Base-by-base conservation (phyloP, 92 coral and sea anemone genomes). In the Siderastrea radians region DNA sequence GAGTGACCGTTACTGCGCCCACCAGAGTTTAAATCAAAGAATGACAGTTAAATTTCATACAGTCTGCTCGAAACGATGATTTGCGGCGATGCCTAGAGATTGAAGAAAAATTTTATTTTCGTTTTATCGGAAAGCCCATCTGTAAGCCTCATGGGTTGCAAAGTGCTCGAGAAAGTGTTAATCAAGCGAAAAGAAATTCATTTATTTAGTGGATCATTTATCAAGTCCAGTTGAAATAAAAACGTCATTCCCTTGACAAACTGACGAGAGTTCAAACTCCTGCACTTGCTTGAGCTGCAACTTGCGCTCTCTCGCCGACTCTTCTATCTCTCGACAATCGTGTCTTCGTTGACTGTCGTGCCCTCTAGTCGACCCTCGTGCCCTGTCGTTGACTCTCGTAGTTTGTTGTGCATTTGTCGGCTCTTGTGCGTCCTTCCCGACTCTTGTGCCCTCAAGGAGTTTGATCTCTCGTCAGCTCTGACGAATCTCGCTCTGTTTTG, bases 1-100 rank as follows among this genome's bases (percentile, higher is more conserved):
- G 96, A 83, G 90, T 93, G 16, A 93, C 89, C 2, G 84, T 93
- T 75, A 79, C 96, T n/a, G 89, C 88, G 67, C 96, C 96, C 11
- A 90, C 96, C 11, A 80, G 93, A 68, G 96, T 93, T 78, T 93
- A 44, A 91, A 63, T 16, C 53, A 26, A 14, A 1, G 55, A 47
- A 26, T 26, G 38, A 26, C 38, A 26, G 38, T 26, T 26, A 2
- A 55, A 14, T 14, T 55, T 14, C 12, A 7, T 55, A 14, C 61
- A 4, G 12, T 11, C 12, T 55, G 61, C 61, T 55, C 11, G 61
- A 7, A 11, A 7, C 12, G 61, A 14, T 2, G 61, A 55, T 7
- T 4, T 55, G 61, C 61, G 61, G 7, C 61, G 12, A 55, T 7
- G 61, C 61, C 2, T 55, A 55, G 61, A 11, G 38, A 26, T 26